Conservation (phyloP, 2,797 vertebrate species). For the Mallotus villosus region DNA sequence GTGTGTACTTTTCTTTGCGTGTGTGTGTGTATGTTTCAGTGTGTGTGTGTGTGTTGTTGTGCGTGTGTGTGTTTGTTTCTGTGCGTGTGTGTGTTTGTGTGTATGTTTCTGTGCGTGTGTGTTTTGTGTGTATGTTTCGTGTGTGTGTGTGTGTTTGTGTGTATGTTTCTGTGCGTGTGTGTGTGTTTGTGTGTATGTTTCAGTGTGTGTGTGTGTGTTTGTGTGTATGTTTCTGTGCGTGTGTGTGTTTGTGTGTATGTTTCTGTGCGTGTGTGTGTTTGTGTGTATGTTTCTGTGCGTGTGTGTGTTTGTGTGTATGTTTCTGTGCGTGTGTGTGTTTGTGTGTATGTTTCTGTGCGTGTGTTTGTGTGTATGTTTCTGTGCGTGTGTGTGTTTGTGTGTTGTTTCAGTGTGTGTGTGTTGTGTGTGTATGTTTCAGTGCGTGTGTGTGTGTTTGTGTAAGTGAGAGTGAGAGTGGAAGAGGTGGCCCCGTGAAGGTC, state of each 20-base stretch:
- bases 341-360: constrained; percentile 14
- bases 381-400: constrained; percentile 30
- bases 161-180: constrained; percentile 25
- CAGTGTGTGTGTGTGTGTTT: constrained; percentile 27
- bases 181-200: constrained; percentile 18
- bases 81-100: constrained; percentile 17
- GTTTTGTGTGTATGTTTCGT: too few relatives aligned
- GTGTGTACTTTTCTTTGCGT: constrained; percentile 11
- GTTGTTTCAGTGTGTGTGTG: constrained; percentile 16
- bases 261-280: constrained; percentile 29
- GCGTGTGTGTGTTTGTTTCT: too few relatives aligned
- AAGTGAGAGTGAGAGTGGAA: neutral
- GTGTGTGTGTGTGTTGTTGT: constrained; percentile 28
- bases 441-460: neutral
- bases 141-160: constrained; percentile 14
- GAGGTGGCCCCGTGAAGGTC: constrained; percentile 48
- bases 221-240: too few relatives aligned
- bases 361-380: constrained; percentile 17
- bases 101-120: constrained; percentile 28
- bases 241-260: constrained; percentile 20
- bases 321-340: constrained; percentile 29
- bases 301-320: constrained; percentile 20
- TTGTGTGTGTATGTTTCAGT: too few relatives aligned
- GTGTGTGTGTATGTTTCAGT: constrained; percentile 17
- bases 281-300: too few relatives aligned